Percentiles rank a stretch among this genome's conserved stretches.
Evolutionary conservation across 2,113 vertebrate species (phyloP).

Genomic region (Bufo gargarizans): DNA sequence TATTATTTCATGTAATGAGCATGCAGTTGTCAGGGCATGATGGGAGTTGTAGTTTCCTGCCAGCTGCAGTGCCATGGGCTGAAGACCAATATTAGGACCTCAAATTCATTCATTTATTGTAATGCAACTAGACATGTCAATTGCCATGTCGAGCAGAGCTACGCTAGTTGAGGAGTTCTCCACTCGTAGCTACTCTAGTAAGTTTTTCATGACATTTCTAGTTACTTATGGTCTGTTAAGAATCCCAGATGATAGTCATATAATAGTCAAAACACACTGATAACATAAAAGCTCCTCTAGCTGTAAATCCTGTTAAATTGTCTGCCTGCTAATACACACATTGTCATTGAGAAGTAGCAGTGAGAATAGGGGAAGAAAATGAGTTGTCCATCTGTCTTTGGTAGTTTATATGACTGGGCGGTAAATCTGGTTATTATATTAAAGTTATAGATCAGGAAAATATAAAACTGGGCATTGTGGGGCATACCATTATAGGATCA

Average conservation of each 20-base stretch:
- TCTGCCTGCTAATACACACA: slow-evolving; percentile 22
- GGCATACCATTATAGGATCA: neutral
- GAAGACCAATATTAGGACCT: no score
- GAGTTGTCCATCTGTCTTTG: slow-evolving; percentile 8
- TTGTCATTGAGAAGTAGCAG: slow-evolving; percentile 30
- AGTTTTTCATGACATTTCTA: neutral
- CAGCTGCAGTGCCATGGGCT: no score
- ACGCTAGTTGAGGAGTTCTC: neutral
- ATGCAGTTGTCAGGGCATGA: no score
- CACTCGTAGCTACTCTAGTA: neutral
- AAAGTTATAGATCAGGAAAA: neutral
- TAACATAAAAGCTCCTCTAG: slow-evolving; percentile 14
- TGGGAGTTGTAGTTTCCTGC: no score
- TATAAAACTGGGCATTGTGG: neutral
- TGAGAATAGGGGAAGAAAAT: slow-evolving; percentile 31
- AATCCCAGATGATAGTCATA: slow-evolving; percentile 5
- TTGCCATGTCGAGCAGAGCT: neutral
- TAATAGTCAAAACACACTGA: slow-evolving; percentile 26
- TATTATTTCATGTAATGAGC: no score
- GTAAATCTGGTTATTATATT: neutral
- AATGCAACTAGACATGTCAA: neutral
- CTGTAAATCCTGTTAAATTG: slow-evolving; percentile 30
- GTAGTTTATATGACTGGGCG: neutral
- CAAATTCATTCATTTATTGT: neutral
- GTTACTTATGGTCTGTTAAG: neutral